Percentiles rank a stretch among this genome's conserved stretches.
phyloP scores from a whole-genome alignment of 2,113 vertebrate genomes.

The Clinocottus analis region DNA sequence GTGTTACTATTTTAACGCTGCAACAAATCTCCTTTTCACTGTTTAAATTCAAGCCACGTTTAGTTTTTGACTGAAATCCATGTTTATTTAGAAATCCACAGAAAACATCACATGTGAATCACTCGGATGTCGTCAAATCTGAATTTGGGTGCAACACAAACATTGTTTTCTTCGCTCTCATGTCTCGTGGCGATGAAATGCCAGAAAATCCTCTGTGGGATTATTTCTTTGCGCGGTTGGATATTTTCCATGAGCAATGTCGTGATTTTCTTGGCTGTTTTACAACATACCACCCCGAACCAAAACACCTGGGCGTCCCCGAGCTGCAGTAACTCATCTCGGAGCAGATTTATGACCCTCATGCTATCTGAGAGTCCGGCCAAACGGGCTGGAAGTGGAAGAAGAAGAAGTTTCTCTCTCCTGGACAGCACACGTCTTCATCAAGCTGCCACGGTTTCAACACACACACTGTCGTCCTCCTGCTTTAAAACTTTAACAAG shows the following conservation, averaged over 20 bases:
- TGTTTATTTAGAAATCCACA: not conserved
- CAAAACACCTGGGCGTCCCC: constrained; percentile 44
- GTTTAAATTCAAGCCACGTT: not conserved
- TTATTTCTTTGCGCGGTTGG: constrained; percentile 45
- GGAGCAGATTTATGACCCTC: constrained; percentile 45
- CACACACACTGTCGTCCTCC: constrained; percentile 1
- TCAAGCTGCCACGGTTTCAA: not conserved
- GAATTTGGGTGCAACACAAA: not conserved
- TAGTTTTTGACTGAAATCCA: not conserved
- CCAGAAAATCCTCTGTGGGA: constrained; percentile 43
- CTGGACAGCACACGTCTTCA: constrained; percentile 3
- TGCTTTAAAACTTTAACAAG: constrained; percentile 65
- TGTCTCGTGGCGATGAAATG: constrained; percentile 7
- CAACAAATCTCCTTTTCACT: too few species aligned
- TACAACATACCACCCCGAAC: constrained; percentile 29
- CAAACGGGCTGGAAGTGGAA: not conserved
- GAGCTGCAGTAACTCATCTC: constrained; percentile 54
- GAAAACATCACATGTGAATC: not conserved
- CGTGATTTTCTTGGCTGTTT: constrained; percentile 52
- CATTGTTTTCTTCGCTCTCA: constrained; percentile 1
- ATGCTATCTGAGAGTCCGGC: constrained; percentile 1
- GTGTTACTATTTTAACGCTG: too few species aligned
- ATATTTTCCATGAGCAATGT: constrained; percentile 48
- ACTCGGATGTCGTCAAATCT: not conserved
- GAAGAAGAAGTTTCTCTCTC: not conserved